phyloP scores from a whole-genome alignment of 1,140 invertebrate species.

The Atta cephalotes region DNA sequence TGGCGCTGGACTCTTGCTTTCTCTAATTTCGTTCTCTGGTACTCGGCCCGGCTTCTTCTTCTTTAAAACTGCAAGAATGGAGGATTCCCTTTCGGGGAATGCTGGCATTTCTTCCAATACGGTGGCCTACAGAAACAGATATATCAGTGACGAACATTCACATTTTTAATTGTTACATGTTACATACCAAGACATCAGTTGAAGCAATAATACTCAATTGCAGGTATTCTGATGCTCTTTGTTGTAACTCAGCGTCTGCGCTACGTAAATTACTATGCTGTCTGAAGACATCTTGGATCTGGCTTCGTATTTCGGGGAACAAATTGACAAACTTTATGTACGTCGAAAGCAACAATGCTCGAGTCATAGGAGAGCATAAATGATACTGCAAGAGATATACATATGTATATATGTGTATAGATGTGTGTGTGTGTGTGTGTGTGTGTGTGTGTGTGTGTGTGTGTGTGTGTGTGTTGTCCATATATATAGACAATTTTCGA shows the following conservation, averaged over 20 bases:
- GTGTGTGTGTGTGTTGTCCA: no score
- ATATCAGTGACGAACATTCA: background rate
- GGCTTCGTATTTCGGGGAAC: constrained; percentile 98
- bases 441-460: no score
- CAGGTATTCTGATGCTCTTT: constrained; percentile 99
- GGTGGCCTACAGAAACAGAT: constrained; percentile 89
- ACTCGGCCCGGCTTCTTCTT: constrained; percentile 98
- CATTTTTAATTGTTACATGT: background rate
- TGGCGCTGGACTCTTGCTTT: constrained; percentile 92
- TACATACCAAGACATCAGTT: constrained; percentile 95
- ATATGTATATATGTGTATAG: background rate
- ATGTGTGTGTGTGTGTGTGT: no score
- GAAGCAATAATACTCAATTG: constrained; percentile 98
- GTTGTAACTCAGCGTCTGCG: constrained; percentile 99
- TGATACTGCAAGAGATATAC: constrained; percentile 91
- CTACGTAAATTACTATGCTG: constrained; percentile 98
- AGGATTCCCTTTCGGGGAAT: constrained; percentile 99
- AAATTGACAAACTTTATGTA: constrained; percentile 99
- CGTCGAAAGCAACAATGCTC: constrained; percentile 98
- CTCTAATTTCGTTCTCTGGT: constrained; percentile 93
- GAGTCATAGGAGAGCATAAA: constrained; percentile 98
- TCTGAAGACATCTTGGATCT: constrained; percentile 98
- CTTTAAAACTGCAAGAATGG: constrained; percentile 98
- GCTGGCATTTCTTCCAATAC: constrained; percentile 99
- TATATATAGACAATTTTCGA: background rate